A percentile compares a stretch with the other conserved stretches of the same genome.
Evolutionary conservation across 2,113 vertebrate species (phyloP).

Genomic region (Cariama cristata): DNA sequence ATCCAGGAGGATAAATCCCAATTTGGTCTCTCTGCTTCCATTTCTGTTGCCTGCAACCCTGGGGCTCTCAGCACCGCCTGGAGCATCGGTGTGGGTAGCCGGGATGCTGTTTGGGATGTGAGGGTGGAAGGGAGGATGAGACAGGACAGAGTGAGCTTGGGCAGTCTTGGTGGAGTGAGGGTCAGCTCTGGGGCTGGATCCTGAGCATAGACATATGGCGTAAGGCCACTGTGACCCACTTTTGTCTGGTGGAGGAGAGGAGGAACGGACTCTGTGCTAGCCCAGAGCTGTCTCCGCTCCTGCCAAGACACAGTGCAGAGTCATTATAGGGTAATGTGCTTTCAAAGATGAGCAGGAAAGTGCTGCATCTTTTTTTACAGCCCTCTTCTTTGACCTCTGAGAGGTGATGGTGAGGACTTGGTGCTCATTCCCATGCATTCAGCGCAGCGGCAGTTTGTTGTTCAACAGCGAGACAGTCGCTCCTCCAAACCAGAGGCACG

Average conservation of each 20-base stretch:
- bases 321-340: background rate
- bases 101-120: background rate
- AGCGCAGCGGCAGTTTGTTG: accelerated
- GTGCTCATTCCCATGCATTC: background rate
- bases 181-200: background rate
- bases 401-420: background rate
- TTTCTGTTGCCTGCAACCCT: background rate
- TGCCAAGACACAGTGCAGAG: background rate
- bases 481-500: background rate
- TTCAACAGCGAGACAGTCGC: accelerated
- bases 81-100: accelerated
- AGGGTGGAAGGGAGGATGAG: too few relatives aligned
- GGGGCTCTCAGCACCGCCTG: background rate
- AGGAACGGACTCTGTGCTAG: background rate
- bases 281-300: background rate
- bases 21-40: background rate
- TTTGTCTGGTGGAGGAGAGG: background rate
- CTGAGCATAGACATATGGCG: accelerated
- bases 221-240: background rate
- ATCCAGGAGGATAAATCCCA: background rate
- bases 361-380: background rate
- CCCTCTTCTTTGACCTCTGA: background rate
- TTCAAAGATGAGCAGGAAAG: background rate
- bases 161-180: background rate
- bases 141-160: background rate